Conservation (phyloP, 2,797 vertebrate genomes). For the Rhabdomys pumilio region DNA sequence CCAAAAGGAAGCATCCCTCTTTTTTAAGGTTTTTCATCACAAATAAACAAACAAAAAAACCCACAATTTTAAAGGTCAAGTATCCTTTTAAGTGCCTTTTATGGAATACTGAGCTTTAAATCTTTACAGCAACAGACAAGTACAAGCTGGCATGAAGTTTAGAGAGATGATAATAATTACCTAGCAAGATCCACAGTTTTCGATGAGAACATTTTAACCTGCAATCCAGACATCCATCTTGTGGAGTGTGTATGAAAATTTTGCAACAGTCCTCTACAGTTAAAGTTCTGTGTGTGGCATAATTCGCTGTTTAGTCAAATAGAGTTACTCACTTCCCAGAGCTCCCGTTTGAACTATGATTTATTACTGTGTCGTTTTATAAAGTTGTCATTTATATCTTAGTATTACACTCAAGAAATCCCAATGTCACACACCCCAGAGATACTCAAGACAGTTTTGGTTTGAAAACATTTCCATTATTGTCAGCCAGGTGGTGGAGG, state of each 20-base stretch:
- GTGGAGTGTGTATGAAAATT: background rate
- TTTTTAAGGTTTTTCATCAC: background rate
- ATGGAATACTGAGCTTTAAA: background rate
- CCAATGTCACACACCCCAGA: background rate
- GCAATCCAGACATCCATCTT: background rate
- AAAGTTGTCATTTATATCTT: background rate
- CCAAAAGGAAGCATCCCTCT: background rate
- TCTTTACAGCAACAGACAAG: background rate
- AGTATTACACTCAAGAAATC: background rate
- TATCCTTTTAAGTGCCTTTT: background rate
- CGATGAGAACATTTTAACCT: background rate
- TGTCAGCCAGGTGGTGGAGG: background rate
- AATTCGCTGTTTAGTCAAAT: constrained; percentile 10
- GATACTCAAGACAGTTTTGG: background rate
- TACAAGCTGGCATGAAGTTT: background rate
- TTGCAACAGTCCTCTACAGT: background rate
- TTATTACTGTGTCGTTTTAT: background rate
- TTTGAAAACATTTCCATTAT: constrained; percentile 11
- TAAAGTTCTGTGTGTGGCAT: constrained; percentile 3
- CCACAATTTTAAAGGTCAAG: background rate
- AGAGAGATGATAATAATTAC: background rate
- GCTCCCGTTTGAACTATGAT: background rate
- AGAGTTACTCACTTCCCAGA: background rate
- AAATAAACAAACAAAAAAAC: background rate
- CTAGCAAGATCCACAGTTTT: background rate